phyloP scores from a whole-genome alignment of 2,888 invertebrate genomes.

The Petrolisthes cinctipes region DNA sequence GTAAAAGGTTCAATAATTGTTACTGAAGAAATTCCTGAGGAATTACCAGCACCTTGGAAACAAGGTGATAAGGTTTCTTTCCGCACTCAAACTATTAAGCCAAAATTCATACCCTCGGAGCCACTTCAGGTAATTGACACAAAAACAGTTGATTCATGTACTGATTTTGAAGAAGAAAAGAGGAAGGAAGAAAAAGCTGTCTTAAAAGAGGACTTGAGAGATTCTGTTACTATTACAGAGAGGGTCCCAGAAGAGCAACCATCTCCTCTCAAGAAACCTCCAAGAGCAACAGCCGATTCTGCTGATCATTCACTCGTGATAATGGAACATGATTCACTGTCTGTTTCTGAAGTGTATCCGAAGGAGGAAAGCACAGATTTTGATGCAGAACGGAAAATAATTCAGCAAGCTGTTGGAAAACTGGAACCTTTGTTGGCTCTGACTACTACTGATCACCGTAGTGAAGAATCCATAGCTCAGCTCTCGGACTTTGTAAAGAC shows the following conservation, averaged over 20 bases:
- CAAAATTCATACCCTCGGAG: constrained; percentile 61
- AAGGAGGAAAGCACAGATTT: constrained; percentile 67
- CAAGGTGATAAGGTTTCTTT: constrained; percentile 38
- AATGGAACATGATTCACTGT: constrained; percentile 65
- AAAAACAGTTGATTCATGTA: constrained; percentile 70
- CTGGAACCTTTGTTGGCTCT: constrained; percentile 44
- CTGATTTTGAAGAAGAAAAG: constrained; percentile 68
- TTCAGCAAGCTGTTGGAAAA: constrained; percentile 40
- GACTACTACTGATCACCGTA: constrained; percentile 49
- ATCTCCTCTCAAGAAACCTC: constrained; percentile 43
- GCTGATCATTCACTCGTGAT: constrained; percentile 43
- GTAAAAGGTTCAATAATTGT: constrained; percentile 31
- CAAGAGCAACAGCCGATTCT: constrained; percentile 51
- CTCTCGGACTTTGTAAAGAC: constrained; percentile 41
- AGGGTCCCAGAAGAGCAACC: constrained; percentile 54
- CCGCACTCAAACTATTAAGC: constrained; percentile 41
- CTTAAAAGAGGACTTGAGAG: constrained; percentile 43
- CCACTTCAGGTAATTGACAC: constrained; percentile 64
- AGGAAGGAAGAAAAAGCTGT: constrained; percentile 67
- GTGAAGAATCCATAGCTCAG: constrained; percentile 37
- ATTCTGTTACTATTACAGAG: constrained; percentile 56
- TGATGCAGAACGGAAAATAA: constrained; percentile 39
- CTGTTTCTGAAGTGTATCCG: constrained; percentile 72
- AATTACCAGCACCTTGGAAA: constrained; percentile 38
- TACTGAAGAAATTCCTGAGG: constrained; percentile 42